Percentiles rank a stretch among this genome's conserved stretches.
phyloP scores from a whole-genome alignment of 2,113 vertebrate genomes.

The Trogon surrucura region DNA sequence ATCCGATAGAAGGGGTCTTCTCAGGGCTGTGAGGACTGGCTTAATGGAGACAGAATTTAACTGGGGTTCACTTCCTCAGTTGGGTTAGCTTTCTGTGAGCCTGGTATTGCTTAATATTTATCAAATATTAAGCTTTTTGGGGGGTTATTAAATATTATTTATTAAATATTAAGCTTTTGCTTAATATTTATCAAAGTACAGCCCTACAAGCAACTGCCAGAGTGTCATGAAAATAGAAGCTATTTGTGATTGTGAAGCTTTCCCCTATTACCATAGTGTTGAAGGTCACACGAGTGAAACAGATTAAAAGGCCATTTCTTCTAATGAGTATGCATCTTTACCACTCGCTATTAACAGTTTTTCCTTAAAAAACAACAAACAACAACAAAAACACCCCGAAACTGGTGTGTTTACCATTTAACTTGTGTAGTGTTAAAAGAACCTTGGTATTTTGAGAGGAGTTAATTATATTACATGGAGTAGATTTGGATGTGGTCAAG shows the following conservation, averaged over 20 bases:
- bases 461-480: background rate
- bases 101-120: background rate
- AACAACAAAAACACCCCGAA: background rate
- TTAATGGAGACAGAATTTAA: background rate
- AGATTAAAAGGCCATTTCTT: slow-evolving; percentile 44
- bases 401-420: background rate
- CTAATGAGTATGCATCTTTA: slow-evolving; percentile 11
- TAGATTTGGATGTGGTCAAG: background rate
- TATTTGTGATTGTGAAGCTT: slow-evolving; percentile 2
- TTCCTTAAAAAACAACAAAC: background rate
- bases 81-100: background rate
- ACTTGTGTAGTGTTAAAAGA: background rate
- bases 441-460: background rate
- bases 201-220: background rate
- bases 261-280: background rate
- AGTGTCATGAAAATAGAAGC: background rate
- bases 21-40: background rate
- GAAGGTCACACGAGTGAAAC: slow-evolving; percentile 14
- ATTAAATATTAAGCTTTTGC: background rate
- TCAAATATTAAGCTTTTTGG: background rate
- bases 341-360: background rate
- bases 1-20: background rate
- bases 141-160: background rate
- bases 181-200: slow-evolving; percentile 13
- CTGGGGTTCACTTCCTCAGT: background rate